Evolutionary conservation across 2,797 vertebrate species (phyloP).

Genomic region (Acipenser ruthenus): DNA sequence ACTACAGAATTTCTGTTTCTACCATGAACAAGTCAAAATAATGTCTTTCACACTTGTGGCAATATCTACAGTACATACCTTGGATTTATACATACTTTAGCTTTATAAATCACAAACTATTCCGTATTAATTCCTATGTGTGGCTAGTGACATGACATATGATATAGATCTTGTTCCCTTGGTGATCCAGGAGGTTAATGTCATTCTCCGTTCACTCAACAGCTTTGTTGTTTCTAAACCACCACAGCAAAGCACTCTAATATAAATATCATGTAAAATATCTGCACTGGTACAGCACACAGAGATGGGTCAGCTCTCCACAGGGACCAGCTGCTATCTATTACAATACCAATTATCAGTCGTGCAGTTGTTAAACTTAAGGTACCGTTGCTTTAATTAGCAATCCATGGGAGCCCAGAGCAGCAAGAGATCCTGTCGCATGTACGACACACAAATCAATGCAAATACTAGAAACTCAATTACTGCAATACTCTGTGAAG

Average conservation of each 20-base stretch:
- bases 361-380: conserved; percentile 17
- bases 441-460: conserved; percentile 12
- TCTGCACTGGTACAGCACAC: conserved; percentile 21
- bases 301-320: conserved; percentile 25
- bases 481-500: conserved; percentile 9
- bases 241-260: background rate
- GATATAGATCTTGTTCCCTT: too few relatives aligned
- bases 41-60: too few relatives aligned
- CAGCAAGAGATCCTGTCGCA: conserved; percentile 13
- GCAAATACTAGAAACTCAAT: conserved; percentile 18
- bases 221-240: too few relatives aligned
- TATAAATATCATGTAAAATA: conserved; percentile 21
- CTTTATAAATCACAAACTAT: too few relatives aligned
- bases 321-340: conserved; percentile 18
- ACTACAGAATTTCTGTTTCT: too few relatives aligned
- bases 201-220: too few relatives aligned
- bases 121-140: too few relatives aligned
- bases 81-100: too few relatives aligned
- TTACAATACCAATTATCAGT: conserved; percentile 22
- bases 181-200: too few relatives aligned
- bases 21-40: too few relatives aligned
- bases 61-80: too few relatives aligned
- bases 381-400: conserved; percentile 29
- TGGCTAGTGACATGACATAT: too few relatives aligned
- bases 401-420: conserved; percentile 13